These are phyloP conservation scores for Yponomeuta sedellus DNA, from an alignment of 2,888 invertebrate species.

Conservation along the genomic window DNA sequence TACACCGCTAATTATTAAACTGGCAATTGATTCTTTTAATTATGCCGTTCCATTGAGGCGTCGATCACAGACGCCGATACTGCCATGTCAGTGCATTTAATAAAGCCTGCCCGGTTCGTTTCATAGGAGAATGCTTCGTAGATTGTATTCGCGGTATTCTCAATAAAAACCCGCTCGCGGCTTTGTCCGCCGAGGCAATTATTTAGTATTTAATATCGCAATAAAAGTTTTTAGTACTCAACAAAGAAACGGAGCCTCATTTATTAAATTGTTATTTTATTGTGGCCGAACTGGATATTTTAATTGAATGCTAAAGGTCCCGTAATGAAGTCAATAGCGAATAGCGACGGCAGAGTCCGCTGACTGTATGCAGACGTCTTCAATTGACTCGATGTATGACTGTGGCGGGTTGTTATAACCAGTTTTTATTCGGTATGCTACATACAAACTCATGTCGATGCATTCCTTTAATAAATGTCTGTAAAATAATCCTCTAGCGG, in stretches of 20 bases:
- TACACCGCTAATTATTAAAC: constrained; percentile 71
- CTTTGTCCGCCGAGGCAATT: constrained; percentile 20
- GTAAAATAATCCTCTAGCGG: constrained; percentile 31
- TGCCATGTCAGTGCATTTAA: constrained; percentile 74
- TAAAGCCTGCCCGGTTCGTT: constrained; percentile 38
- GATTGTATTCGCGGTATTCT: constrained; percentile 61
- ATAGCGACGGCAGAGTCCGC: background rate
- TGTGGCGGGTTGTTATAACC: constrained; percentile 45
- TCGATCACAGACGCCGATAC: constrained; percentile 62
- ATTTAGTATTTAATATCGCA: constrained; percentile 14
- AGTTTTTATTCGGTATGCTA: constrained; percentile 41
- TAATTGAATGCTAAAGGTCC: constrained; percentile 11
- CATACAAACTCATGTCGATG: constrained; percentile 36
- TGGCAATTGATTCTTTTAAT: constrained; percentile 70
- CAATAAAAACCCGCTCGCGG: constrained; percentile 47
- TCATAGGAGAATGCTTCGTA: constrained; percentile 42
- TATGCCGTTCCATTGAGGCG: constrained; percentile 64
- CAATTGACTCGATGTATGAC: constrained; percentile 28
- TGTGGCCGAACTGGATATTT: constrained; percentile 4
- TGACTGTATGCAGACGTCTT: constrained; percentile 28
- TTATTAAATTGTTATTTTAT: constrained; percentile 1
- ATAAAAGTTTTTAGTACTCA: constrained; percentile 9
- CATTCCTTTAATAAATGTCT: constrained; percentile 54
- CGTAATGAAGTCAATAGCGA: constrained; percentile 40
- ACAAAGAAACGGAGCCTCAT: constrained; percentile 7